Conservation (phyloP, 1,140 invertebrate species). For the Belonocnema kinseyi region DNA sequence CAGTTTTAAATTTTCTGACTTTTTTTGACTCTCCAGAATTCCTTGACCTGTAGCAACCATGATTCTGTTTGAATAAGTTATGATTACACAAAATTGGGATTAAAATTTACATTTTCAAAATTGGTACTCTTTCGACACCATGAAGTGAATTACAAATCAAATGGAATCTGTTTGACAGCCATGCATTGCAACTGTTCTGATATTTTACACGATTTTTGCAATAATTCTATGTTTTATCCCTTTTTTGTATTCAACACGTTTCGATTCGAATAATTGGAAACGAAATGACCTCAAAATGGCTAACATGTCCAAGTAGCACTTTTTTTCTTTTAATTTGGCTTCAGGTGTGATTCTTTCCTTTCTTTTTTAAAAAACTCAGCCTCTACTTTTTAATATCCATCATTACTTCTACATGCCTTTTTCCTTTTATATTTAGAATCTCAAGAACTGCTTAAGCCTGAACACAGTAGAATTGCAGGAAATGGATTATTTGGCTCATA, state of each 20-base stretch:
- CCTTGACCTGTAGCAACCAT: too few species aligned
- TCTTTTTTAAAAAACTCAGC: too few species aligned
- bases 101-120: too few species aligned
- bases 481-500: constrained; percentile 33
- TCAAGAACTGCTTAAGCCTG: background rate
- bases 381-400: too few species aligned
- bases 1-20: too few species aligned
- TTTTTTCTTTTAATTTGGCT: background rate
- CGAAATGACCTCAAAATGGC: background rate
- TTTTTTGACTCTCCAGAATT: too few species aligned
- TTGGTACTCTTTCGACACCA: too few species aligned
- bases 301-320: background rate
- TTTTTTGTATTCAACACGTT: constrained; percentile 6
- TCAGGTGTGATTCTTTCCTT: background rate
- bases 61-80: too few species aligned
- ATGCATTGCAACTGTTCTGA: background rate
- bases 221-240: background rate
- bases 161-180: background rate
- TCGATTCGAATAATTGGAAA: background rate
- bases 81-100: too few species aligned
- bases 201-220: background rate
- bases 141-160: too few species aligned
- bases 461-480: constrained; percentile 35
- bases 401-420: too few species aligned
- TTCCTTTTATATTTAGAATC: constrained; percentile 6